Evolutionary conservation across 64 coral and sea anemone species (phyloP).

Genomic region (Trachythela sp.): DNA sequence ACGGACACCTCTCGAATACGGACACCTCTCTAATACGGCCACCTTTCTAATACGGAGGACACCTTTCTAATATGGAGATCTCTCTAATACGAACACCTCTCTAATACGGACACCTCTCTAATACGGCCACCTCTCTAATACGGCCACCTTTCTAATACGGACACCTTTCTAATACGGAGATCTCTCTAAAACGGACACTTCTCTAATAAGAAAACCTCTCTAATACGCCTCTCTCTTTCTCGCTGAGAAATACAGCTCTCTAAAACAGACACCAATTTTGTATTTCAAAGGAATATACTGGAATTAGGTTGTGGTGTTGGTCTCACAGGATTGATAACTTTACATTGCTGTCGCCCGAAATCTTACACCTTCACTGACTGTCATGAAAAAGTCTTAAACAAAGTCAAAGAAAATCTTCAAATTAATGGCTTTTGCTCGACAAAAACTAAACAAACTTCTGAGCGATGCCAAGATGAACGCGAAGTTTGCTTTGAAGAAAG

Average conservation of each 20-base stretch:
- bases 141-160: no score
- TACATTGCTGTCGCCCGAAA: conserved; percentile 17
- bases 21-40: no score
- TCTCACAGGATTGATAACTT: conserved; percentile 49
- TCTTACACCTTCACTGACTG: conserved; percentile 60
- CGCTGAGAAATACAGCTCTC: background rate
- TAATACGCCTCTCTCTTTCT: background rate
- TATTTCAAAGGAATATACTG: conserved; percentile 48
- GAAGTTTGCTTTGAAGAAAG: background rate
- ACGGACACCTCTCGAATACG: no score
- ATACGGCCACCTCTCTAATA: background rate
- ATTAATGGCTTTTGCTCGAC: conserved; percentile 20
- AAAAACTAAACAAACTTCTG: background rate
- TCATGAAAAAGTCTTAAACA: conserved; percentile 54
- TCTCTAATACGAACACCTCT: no score
- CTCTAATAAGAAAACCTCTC: no score
- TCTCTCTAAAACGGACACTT: no score
- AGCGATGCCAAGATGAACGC: background rate
- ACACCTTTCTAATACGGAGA: no score
- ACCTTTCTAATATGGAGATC: no score
- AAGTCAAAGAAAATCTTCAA: conserved; percentile 42
- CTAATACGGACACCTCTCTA: no score
- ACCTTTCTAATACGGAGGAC: conserved; percentile 19
- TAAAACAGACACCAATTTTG: background rate
- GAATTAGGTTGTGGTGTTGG: conserved; percentile 70